phyloP scores from a whole-genome alignment of 1,140 invertebrate genomes.

The Eueides isabella region DNA sequence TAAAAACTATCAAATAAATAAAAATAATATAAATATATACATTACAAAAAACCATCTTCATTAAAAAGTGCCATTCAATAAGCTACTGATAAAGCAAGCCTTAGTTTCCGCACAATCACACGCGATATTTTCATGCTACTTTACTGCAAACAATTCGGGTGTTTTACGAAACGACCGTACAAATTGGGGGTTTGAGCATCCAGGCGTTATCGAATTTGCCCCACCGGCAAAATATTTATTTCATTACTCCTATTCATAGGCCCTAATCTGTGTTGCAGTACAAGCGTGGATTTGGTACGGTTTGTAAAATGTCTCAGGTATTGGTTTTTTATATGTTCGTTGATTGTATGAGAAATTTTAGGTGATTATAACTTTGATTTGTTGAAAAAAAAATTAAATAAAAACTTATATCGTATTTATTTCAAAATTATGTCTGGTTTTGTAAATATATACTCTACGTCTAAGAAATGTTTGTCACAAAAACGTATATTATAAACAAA shows the following conservation, averaged over 20 bases:
- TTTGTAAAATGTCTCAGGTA: not conserved
- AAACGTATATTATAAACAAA: no score
- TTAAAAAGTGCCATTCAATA: slow-evolving; percentile 14
- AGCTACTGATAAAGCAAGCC: slow-evolving; percentile 31
- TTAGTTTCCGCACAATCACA: slow-evolving; percentile 65
- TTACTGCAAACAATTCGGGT: slow-evolving; percentile 68
- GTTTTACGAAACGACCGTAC: slow-evolving; percentile 72
- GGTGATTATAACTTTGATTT: not conserved
- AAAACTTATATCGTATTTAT: no score
- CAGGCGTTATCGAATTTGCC: slow-evolving; percentile 72
- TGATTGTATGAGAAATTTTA: not conserved
- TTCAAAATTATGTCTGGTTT: not conserved
- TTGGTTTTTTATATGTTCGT: not conserved
- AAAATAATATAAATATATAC: not conserved
- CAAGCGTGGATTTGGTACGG: slow-evolving; percentile 4
- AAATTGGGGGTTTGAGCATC: slow-evolving; percentile 71
- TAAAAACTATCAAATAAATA: no score
- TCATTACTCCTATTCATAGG: slow-evolving; percentile 80
- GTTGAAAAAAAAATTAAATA: no score
- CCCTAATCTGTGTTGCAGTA: slow-evolving; percentile 71
- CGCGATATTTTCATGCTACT: slow-evolving; percentile 65
- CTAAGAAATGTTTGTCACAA: no score
- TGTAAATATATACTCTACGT: no score
- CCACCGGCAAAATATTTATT: slow-evolving; percentile 81
- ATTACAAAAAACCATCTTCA: not conserved